Conservation (phyloP, 2,888 invertebrate genomes). For the Mimas tiliae region DNA sequence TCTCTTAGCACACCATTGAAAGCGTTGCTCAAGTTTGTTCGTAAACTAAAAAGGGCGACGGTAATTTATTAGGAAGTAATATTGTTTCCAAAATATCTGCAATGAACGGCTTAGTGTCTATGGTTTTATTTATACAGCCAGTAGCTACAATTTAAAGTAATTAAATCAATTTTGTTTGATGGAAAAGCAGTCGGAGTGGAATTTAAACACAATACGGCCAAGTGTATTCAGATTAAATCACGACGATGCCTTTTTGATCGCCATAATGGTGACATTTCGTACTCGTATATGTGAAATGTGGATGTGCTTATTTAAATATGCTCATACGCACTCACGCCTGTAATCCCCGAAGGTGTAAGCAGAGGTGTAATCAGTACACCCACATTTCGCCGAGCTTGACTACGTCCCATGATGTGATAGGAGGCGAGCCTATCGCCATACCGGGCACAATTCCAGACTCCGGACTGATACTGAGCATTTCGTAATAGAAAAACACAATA, state of each 20-base stretch:
- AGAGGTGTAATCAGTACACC: too few species aligned
- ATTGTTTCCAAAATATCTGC: slow-evolving; percentile 23
- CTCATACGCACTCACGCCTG: too few species aligned
- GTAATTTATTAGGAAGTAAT: slow-evolving; percentile 26
- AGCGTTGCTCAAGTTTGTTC: slow-evolving; percentile 21
- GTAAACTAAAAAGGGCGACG: slow-evolving; percentile 9
- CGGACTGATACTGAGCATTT: too few species aligned
- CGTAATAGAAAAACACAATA: too few species aligned
- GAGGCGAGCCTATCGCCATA: too few species aligned
- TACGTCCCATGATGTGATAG: too few species aligned
- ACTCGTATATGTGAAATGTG: neutral
- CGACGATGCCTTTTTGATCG: too few species aligned
- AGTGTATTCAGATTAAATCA: neutral
- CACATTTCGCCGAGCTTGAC: too few species aligned
- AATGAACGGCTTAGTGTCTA: neutral
- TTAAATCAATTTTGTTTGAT: slow-evolving; percentile 19
- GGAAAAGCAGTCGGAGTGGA: slow-evolving; percentile 15
- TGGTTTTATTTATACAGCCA: neutral
- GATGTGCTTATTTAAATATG: too few species aligned
- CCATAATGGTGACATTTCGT: too few species aligned
- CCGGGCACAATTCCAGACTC: too few species aligned
- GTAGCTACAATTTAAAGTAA: slow-evolving; percentile 15
- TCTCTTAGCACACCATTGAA: slow-evolving; percentile 20
- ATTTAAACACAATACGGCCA: slow-evolving; percentile 20
- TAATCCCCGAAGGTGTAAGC: too few species aligned